These are phyloP conservation scores for Ceyx erithaca DNA, from an alignment of 2,797 vertebrate species.

Conservation along the genomic window DNA sequence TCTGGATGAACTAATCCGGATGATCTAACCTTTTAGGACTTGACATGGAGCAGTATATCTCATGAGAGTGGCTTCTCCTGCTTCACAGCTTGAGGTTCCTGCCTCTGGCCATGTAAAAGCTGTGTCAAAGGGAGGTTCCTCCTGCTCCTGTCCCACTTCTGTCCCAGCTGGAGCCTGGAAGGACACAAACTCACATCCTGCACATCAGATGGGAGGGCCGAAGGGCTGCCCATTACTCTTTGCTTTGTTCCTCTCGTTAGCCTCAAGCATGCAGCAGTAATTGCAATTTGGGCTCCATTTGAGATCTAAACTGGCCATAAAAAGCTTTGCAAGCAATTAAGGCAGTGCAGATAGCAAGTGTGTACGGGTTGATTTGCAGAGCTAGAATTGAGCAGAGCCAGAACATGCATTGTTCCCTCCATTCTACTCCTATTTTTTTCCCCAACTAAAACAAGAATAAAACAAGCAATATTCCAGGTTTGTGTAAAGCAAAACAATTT, in stretches of 20 bases:
- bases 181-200: not conserved
- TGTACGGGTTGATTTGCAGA: not conserved
- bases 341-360: not conserved
- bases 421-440: not conserved
- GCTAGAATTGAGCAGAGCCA: not conserved
- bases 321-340: not conserved
- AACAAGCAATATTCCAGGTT: not conserved
- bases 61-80: not conserved
- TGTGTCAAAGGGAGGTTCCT: not conserved
- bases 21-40: not conserved
- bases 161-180: not conserved
- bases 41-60: not conserved
- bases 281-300: conserved; percentile 38
- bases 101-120: not conserved
- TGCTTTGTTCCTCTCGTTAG: conserved; percentile 10
- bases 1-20: not conserved
- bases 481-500: not conserved
- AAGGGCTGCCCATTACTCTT: not conserved
- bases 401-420: not conserved
- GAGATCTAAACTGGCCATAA: not conserved
- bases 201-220: not conserved
- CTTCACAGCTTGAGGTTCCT: not conserved
- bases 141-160: not conserved
- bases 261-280: conserved; percentile 28
- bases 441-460: not conserved